Base-by-base conservation (phyloP, 53 echinoderm and acorn worm species). In the Pentamera pediparva region DNA sequence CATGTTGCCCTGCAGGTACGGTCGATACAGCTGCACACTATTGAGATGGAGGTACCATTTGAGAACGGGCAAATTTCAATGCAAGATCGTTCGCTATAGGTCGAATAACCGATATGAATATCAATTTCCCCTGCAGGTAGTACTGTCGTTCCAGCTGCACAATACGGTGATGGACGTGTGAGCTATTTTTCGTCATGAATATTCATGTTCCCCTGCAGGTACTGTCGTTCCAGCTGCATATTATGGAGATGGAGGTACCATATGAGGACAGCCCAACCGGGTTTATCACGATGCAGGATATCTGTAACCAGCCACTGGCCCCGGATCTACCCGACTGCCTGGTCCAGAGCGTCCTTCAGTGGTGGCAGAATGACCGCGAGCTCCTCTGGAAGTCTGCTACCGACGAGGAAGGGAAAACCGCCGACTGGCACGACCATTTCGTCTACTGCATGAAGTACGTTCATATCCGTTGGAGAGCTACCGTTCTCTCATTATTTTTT, bases 341-440 rank as follows among this genome's bases (percentile, higher is more conserved):
- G 4, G 80, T 87, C 4, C 85, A 85, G 25, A 90, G 90, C 39
- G 80, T 80, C 0, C 21, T 94, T 20, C 94, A 94, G 49, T 89
- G 85, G 78, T 94, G 67, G 67, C 67, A 67, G 37, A 94, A 87
- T 39, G 77, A 64, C 20, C 59, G 69, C 11, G 70, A 62, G 5
- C 48, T 48, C 2, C 67, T 94, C 32, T 33, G 64, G 21, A n/a
- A 38, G 29, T 41, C 69, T 3, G 90, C 78, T 0, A 15, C 45
- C 2, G 85, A 83, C 18, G 80, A 54, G 9, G 65, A 79, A 12
- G 84, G 87, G 48, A 61, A 55, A 39, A 20, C 65, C 0, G 90
- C 90, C 12, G 85, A 94, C 67, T 94, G 87, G 78, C 83, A 70
- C 7, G 94, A 94, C 18, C 94, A 94, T 63, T 94, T 94, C 60